Evolutionary conservation across 2,113 vertebrate genomes (phyloP), one percentile per base, ranked within the genome.

Genomic region (Oncorhynchus tshawytscha): DNA sequence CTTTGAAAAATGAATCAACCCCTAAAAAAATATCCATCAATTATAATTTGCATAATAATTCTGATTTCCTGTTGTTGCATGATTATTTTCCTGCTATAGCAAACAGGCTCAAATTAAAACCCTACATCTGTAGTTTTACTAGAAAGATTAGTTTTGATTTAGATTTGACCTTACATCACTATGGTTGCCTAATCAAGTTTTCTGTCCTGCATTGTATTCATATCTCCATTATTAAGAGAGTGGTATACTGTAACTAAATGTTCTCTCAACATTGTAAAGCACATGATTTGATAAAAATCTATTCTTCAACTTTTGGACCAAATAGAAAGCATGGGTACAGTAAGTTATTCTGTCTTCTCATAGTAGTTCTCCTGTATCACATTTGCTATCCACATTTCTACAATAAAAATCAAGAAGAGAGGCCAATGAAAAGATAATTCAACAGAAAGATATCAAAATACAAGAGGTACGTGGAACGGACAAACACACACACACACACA

Each of bases 401-500:
- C 25, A 81, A 80, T 66, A 81, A 64, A 12, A 70, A 20, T 78
- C 83, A 73, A 45, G 9, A 45, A 45, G 82, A 70, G 24, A 86
- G 20, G 29, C 67, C 18, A 84, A 86, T 77, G 81, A 74, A 77
- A 83, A 60, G 13, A 24, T 15, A 67, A 74, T 24, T 25, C 22
- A 88, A 89, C 82, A 84, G 67, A 83, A 86, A 79, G 59, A 90
- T 81, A 78, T 79, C 49, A 85, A 87, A 75, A 80, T 81, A 45
- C 54, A 82, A 71, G 51, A 87, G 80, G 82, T 75, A 89, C 89
- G 84, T 82, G 82, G 66, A 79, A 78, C 64, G 84, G 80, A 81
- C 70, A 84, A 74, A 13, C 24, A 84, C 71, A 85, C 78, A 82
- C 72, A 75, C 91, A 88, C 86, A 79, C 87, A 90, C 82, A 84